Conservation (phyloP, 2,888 invertebrate species). For the Aphidoletes aphidimyza region DNA sequence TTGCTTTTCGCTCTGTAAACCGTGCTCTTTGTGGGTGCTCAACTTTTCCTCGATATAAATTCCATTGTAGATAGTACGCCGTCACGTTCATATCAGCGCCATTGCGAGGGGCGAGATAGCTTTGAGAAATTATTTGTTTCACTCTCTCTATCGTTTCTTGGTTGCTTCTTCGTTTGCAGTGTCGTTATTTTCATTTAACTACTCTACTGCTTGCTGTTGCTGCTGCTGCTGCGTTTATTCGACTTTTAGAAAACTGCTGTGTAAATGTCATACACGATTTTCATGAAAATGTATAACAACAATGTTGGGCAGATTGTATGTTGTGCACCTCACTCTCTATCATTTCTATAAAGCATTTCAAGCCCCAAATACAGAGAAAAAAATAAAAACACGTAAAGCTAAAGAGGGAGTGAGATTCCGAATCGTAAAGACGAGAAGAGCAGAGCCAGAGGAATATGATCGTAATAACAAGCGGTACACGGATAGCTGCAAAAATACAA, state of each 20-base stretch:
- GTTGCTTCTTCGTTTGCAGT: neutral
- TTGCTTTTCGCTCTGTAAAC: too few species aligned
- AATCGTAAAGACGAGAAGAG: neutral
- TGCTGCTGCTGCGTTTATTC: neutral
- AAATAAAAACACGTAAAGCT: too few species aligned
- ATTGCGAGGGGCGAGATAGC: neutral
- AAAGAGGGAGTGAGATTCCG: neutral
- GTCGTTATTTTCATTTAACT: conserved; percentile 22
- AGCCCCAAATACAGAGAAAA: too few species aligned
- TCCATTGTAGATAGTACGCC: conserved; percentile 37
- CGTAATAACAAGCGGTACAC: too few species aligned
- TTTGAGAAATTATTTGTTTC: neutral
- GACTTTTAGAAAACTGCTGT: conserved; percentile 28
- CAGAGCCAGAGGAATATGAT: neutral
- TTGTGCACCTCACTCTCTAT: neutral
- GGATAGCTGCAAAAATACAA: neutral
- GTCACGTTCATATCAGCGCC: neutral
- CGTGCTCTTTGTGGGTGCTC: neutral
- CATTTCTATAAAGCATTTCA: too few species aligned
- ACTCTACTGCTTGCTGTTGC: neutral
- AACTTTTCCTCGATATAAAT: neutral
- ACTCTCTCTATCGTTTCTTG: neutral
- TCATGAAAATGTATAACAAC: neutral
- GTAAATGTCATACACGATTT: conserved; percentile 43
- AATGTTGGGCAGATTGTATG: neutral